Conservation (phyloP, 2,113 vertebrate species). For the Tiliqua scincoides region DNA sequence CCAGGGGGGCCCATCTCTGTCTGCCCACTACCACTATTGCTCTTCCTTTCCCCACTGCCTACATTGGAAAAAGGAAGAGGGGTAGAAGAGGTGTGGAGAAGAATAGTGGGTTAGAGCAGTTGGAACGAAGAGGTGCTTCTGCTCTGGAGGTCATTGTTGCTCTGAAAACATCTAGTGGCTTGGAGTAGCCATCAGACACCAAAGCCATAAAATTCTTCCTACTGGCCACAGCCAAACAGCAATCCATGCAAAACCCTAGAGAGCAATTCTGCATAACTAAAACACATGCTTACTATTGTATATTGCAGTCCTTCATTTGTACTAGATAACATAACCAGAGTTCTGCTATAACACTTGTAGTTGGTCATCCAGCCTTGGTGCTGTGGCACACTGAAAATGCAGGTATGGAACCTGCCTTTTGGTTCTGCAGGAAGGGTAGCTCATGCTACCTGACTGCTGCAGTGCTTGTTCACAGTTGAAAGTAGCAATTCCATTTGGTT, state of each 20-base stretch:
- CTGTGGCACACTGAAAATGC: neutral
- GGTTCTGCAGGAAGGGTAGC: neutral
- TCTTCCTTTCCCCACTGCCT: too few species aligned
- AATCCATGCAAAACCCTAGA: neutral
- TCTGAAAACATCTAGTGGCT: neutral
- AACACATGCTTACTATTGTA: neutral
- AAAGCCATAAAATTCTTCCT: neutral
- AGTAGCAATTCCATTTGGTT: constrained; percentile 24
- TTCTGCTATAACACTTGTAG: constrained; percentile 31
- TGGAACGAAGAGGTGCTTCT: too few species aligned
- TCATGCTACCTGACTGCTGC: constrained; percentile 28
- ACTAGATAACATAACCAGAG: constrained; percentile 17
- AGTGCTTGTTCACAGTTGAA: constrained; percentile 28
- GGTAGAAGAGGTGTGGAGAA: too few species aligned
- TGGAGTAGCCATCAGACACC: neutral
- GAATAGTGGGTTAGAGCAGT: too few species aligned
- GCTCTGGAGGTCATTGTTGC: too few species aligned
- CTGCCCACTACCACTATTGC: too few species aligned
- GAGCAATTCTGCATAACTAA: neutral
- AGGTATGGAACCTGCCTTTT: constrained; percentile 40
- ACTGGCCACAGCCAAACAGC: neutral
- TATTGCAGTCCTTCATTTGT: constrained; percentile 38
- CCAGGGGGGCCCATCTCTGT: too few species aligned
- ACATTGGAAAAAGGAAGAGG: too few species aligned
- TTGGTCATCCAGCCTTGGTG: constrained; percentile 23